Percentiles rank a stretch among this genome's conserved stretches.
Evolutionary conservation across 92 coral and sea anemone genomes (phyloP).

Genomic region (Phenganax subtilis): DNA sequence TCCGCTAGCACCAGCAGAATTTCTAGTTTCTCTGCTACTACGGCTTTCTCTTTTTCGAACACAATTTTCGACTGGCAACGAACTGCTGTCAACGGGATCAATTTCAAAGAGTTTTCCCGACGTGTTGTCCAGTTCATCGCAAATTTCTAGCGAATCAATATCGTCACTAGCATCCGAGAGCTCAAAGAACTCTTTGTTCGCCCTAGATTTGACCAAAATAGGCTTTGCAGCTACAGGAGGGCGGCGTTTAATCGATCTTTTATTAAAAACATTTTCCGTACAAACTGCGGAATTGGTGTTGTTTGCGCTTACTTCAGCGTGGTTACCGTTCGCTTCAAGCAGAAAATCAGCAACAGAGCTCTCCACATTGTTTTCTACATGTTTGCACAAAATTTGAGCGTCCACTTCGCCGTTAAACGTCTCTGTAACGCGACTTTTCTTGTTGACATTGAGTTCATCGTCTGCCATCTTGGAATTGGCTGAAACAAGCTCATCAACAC

Average conservation of each 20-base stretch:
- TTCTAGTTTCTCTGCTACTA: constrained; percentile 9
- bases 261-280: neutral
- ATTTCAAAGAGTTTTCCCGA: neutral
- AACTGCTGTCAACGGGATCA: no score
- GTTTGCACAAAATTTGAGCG: neutral
- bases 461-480: constrained; percentile 25
- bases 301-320: neutral
- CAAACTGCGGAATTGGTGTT: neutral
- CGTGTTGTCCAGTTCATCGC: neutral
- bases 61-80: neutral
- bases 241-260: neutral
- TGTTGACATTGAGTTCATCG: neutral
- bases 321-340: constrained; percentile 3
- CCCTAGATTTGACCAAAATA: constrained; percentile 1
- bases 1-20: constrained; percentile 36
- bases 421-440: neutral
- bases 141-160: neutral
- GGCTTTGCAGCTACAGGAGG: neutral
- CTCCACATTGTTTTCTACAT: neutral
- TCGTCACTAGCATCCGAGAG: neutral
- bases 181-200: neutral
- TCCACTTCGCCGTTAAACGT: constrained; percentile 4
- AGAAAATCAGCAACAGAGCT: neutral
- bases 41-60: constrained; percentile 2
- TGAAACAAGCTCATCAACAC: neutral